Base-by-base conservation (phyloP, 2,888 invertebrate genomes). In the Nyleta sp. region DNA sequence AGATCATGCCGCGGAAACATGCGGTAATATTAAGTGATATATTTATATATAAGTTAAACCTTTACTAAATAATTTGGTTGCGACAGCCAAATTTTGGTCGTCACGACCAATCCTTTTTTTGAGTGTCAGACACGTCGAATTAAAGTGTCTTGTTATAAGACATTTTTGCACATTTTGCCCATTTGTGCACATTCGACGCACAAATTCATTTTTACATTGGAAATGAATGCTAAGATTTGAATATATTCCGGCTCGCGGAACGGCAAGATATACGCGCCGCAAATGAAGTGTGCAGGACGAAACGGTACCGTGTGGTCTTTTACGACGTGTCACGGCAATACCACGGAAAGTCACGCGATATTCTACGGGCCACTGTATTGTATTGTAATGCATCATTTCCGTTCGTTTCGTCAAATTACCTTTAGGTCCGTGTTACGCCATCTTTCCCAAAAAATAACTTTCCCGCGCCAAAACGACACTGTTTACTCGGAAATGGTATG, bases 241-340 rank as follows among this genome's bases (percentile, higher is more conserved):
- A 40, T 40, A 46, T 20, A 52, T 38, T 55, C 38, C 22, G 20
- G 22, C 17, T 10, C 20, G 38, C 38, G 24, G 20, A 53, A 38
- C 22, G 6, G 50, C 3, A 31, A 50, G 28, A 42, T 57, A 57
- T 57, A 57, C 40, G 42, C 2, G 13, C 28, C 10, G 57, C 24
- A 42, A 59, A 59, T 44, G 59, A 59, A 60, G 44, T 46, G 59
- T 33, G 44, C 18, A 33, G 33, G 59, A 20, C 13, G 59, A 59
- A 46, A 59, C 42, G 28, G 59, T 33, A 33, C 59, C 33, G 44
- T 20, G 31, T 20, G 40, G 44, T 59, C 59, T 44, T 59, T 59
- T 59, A 59, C 59, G 59, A 59, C 44, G 59, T 46, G 59, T 59
- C 59, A 44, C 59, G 11, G 31, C 44, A 59, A 59, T 59, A 59